A percentile compares a stretch with the other conserved stretches of the same genome.
Conservation (phyloP, 2,797 vertebrate species). For the Psittacula echo region DNA sequence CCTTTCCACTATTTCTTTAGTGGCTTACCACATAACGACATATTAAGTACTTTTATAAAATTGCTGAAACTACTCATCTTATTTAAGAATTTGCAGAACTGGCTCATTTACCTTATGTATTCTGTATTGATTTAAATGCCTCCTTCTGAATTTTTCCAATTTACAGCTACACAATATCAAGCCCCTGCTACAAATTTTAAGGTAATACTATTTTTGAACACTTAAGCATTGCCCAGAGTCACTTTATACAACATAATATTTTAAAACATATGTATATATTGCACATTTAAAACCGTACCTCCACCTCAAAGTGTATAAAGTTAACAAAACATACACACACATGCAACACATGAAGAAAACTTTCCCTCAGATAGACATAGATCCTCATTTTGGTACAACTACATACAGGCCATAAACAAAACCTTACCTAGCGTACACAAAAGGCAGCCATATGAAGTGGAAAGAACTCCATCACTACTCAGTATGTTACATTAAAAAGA, state of each 20-base stretch:
- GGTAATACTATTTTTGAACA: background rate
- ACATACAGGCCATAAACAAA: background rate
- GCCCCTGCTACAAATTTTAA: background rate
- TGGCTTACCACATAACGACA: background rate
- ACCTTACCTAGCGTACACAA: background rate
- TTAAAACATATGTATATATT: background rate
- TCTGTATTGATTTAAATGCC: background rate
- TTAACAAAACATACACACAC: background rate
- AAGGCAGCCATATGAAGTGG: background rate
- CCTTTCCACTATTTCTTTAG: background rate
- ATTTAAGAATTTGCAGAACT: background rate
- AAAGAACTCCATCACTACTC: background rate
- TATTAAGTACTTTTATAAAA: background rate
- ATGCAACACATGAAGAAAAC: background rate
- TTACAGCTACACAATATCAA: background rate
- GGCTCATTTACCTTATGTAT: background rate
- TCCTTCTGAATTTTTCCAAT: background rate
- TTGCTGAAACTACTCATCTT: background rate
- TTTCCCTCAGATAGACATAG: background rate
- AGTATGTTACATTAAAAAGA: background rate
- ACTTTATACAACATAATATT: background rate
- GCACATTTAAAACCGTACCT: conserved; percentile 3
- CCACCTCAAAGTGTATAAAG: background rate
- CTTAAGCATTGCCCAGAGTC: background rate
- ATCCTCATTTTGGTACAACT: background rate